phyloP scores from a whole-genome alignment of 1,140 invertebrate genomes.

The Heliconius melpomene region DNA sequence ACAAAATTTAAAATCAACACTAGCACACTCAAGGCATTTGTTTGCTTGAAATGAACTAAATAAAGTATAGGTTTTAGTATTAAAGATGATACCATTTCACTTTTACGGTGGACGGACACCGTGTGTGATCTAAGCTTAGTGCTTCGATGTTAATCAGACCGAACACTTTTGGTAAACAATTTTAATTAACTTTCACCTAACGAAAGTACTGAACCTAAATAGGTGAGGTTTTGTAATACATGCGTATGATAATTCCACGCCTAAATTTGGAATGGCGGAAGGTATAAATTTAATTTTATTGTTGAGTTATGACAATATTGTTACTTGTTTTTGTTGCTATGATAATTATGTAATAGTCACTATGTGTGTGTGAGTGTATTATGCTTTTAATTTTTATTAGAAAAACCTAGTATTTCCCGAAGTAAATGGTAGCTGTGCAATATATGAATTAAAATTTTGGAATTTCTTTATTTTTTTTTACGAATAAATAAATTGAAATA shows the following conservation, averaged over 20 bases:
- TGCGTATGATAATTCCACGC: slow-evolving; percentile 18
- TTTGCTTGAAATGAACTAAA: neutral
- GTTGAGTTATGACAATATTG: neutral
- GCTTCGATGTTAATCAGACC: slow-evolving; percentile 51
- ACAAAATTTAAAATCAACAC: no score
- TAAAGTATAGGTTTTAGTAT: neutral
- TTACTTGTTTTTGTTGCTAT: neutral
- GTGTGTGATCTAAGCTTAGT: slow-evolving; percentile 33
- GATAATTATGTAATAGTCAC: neutral
- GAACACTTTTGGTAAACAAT: slow-evolving; percentile 46
- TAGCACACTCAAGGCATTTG: neutral
- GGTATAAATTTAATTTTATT: slow-evolving; percentile 17
- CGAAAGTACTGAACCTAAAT: slow-evolving; percentile 52
- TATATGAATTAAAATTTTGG: no score
- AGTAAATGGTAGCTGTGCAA: no score
- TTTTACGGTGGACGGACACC: slow-evolving; percentile 34
- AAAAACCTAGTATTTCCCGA: no score
- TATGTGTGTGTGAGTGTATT: no score
- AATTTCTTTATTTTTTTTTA: no score
- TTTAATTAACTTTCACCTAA: slow-evolving; percentile 59
- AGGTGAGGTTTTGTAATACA: slow-evolving; percentile 46
- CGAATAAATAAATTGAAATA: no score
- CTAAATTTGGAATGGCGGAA: slow-evolving; percentile 16
- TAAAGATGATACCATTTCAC: slow-evolving; percentile 34
- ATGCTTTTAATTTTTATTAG: no score